phyloP scores from a whole-genome alignment of 2,113 vertebrate genomes.

The Electrona antarctica region DNA sequence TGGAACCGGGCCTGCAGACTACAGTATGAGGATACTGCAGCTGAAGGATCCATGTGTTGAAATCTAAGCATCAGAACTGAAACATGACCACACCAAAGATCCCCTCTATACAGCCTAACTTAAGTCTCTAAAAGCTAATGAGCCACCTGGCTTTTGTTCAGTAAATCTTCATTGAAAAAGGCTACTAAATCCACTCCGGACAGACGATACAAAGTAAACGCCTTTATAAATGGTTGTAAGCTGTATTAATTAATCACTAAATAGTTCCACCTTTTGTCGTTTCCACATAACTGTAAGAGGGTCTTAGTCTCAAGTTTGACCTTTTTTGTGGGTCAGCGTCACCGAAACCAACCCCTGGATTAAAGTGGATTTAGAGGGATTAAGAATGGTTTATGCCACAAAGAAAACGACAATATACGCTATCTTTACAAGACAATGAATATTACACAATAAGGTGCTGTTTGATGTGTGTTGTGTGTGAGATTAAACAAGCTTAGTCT shows the following conservation, averaged over 20 bases:
- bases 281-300: constrained; percentile 47
- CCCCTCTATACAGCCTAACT: constrained; percentile 50
- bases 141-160: constrained; percentile 75
- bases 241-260: constrained; percentile 75
- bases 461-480: not conserved
- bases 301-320: constrained; percentile 45
- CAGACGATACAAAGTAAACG: constrained; percentile 66
- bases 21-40: constrained; percentile 43
- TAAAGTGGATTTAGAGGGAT: constrained; percentile 50
- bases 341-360: constrained; percentile 32
- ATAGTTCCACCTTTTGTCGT: constrained; percentile 56
- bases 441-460: not conserved
- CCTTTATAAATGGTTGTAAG: constrained; percentile 71
- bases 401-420: constrained; percentile 34
- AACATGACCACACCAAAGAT: constrained; percentile 70
- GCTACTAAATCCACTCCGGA: constrained; percentile 61
- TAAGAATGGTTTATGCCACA: constrained; percentile 46
- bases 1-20: constrained; percentile 43
- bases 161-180: constrained; percentile 72
- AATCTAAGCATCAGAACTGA: constrained; percentile 76
- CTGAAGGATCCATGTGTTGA: constrained; percentile 72
- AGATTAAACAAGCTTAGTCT: no score
- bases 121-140: constrained; percentile 69
- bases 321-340: constrained; percentile 40
- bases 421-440: constrained; percentile 10